Evolutionary conservation across 2,113 vertebrate genomes (phyloP), one percentile per base, ranked within the genome.

Genomic region (Marcusenius ussheri): DNA sequence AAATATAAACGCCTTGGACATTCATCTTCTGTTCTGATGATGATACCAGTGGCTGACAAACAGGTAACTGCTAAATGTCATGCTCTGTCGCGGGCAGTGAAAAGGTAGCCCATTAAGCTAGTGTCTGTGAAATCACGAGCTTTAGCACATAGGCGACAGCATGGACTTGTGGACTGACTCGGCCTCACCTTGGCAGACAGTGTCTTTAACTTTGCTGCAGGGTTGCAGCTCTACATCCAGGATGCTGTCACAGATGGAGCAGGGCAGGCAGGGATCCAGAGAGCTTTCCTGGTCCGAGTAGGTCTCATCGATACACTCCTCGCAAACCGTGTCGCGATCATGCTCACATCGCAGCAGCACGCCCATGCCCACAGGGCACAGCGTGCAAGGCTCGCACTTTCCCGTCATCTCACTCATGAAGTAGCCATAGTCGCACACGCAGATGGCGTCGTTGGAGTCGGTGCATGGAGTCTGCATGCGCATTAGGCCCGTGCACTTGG

Each of bases 261-360:
- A 99, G 58, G 98, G 98, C 91, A 99, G 96, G 94, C 98, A 99
- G 74, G 98, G 98, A 11, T 99, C 98, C 92, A 97, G 94, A 0
- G 95, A 96, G 91, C 97, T 99, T 89, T 97, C 97, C 89, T 98
- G 97, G 5, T 97, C 98, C 0, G 98, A 99, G 95, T 95, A 99
- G 0, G 97, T 98, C 91, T 97, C 97, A 0, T 93, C 93, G 0
- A 90, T 93, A 27, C 98, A 99, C 74, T 94, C 92, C 94, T 99
- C 98, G 0, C 98, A 99, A 50, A 95, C 3, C 0, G 98, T 99
- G 95, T 99, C 95, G 49, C 94, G 96, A 13, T 94, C 90, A 2
- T 84, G 92, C 35, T 94, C 93, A 89, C 98, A 99, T n/a, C 95
- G 95, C 83, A 89, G 90, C 92, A 98, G 92, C 89, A 99, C 97